Percentiles rank a stretch among this genome's conserved stretches.
phyloP scores from a whole-genome alignment of 2,888 invertebrate genomes.

The Tachina fera region DNA sequence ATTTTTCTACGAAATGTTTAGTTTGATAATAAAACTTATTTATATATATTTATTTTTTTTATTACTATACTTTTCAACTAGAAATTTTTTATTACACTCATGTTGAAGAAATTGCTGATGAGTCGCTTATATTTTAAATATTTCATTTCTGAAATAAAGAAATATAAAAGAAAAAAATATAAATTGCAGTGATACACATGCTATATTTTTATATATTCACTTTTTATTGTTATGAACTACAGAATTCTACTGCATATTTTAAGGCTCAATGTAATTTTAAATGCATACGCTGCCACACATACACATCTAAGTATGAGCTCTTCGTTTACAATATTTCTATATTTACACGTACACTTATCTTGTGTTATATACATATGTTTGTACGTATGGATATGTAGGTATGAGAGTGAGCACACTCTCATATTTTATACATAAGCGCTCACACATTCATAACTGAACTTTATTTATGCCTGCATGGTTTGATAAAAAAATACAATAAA shows the following conservation, averaged over 20 bases:
- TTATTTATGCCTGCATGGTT: conserved; percentile 42
- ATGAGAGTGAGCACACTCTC: not conserved
- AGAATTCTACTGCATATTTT: conserved; percentile 29
- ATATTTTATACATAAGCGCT: not conserved
- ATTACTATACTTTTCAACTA: conserved; percentile 19
- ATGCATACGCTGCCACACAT: conserved; percentile 19
- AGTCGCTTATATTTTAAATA: conserved; percentile 4
- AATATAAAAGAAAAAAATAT: conserved; percentile 47
- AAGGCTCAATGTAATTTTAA: conserved; percentile 42
- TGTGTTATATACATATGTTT: conserved; percentile 4
- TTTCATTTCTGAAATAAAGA: conserved; percentile 35
- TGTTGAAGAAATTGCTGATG: conserved; percentile 21
- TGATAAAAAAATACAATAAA: conserved; percentile 53
- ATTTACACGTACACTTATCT: conserved; percentile 44
- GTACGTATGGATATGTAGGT: conserved; percentile 27
- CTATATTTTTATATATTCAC: conserved; percentile 43
- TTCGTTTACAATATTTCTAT: conserved; percentile 35
- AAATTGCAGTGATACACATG: conserved; percentile 34
- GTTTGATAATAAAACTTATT: not conserved
- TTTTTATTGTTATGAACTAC: conserved; percentile 61
- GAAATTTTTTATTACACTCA: conserved; percentile 34
- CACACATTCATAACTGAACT: not conserved
- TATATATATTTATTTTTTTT: conserved; percentile 17
- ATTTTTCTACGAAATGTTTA: not conserved
- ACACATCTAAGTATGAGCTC: not conserved